These are phyloP conservation scores for Hypanus sabinus DNA, from an alignment of 2,113 vertebrate genomes.

Conservation along the genomic window DNA sequence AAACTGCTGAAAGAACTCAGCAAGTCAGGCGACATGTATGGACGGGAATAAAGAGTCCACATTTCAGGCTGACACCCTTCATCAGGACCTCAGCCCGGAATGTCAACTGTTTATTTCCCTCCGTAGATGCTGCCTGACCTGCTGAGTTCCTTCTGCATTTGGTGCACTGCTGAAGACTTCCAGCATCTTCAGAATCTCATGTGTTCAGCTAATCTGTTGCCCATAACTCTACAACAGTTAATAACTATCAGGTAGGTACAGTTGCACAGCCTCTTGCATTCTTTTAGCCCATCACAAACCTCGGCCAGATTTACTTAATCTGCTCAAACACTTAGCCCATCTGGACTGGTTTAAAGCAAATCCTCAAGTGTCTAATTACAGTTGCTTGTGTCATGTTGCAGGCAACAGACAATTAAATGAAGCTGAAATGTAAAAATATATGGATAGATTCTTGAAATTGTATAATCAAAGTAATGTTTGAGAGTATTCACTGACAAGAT, in stretches of 20 bases:
- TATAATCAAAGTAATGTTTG: not conserved
- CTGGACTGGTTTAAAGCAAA: not conserved
- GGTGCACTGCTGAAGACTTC: no score
- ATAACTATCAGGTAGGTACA: not conserved
- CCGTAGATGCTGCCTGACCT: no score
- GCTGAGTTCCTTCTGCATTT: no score
- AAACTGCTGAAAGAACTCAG: no score
- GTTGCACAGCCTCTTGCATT: not conserved
- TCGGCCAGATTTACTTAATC: not conserved
- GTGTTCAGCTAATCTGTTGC: not conserved
- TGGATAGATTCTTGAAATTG: not conserved
- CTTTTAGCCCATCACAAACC: not conserved
- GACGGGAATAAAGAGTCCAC: no score
- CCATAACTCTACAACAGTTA: not conserved
- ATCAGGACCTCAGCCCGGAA: no score
- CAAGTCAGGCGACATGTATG: no score
- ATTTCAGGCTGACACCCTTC: no score
- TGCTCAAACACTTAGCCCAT: not conserved
- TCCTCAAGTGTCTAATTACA: not conserved
- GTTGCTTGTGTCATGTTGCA: constrained; percentile 8
- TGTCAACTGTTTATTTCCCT: no score
- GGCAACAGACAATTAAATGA: not conserved
- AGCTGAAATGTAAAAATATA: not conserved
- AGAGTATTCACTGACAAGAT: not conserved
- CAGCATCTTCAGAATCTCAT: no score